Evolutionary conservation across 1,140 invertebrate species (phyloP).

Genomic region (Cyclina sinensis): DNA sequence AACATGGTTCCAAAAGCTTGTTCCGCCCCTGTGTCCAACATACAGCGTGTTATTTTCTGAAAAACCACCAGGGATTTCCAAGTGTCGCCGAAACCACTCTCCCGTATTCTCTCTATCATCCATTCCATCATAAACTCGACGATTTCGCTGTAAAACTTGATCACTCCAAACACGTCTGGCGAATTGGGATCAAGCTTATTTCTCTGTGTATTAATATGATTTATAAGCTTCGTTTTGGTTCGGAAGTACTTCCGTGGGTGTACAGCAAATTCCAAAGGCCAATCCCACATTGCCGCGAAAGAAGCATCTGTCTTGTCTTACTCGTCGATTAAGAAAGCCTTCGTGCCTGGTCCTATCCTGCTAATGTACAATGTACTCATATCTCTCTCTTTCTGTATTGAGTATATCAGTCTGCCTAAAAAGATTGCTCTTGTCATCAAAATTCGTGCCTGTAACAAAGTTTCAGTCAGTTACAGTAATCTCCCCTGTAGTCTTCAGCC

Average conservation of each 20-base stretch:
- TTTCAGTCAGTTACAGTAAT: no score
- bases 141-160: slow-evolving; percentile 60
- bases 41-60: slow-evolving; percentile 60
- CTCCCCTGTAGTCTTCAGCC: no score
- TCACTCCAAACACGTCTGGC: slow-evolving; percentile 33
- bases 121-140: slow-evolving; percentile 55
- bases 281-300: slow-evolving; percentile 54
- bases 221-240: slow-evolving; percentile 26
- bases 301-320: slow-evolving; percentile 50
- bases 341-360: slow-evolving; percentile 47
- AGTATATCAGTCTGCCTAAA: slow-evolving; percentile 40
- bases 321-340: slow-evolving; percentile 38
- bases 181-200: slow-evolving; percentile 18
- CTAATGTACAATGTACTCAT: slow-evolving; percentile 62
- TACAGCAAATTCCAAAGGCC: slow-evolving; percentile 39
- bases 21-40: slow-evolving; percentile 54
- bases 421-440: slow-evolving; percentile 24
- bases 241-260: slow-evolving; percentile 24
- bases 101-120: slow-evolving; percentile 50
- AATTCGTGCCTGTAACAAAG: slow-evolving; percentile 35
- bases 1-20: slow-evolving; percentile 52
- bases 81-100: slow-evolving; percentile 48
- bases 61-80: slow-evolving; percentile 60
- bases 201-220: slow-evolving; percentile 46
- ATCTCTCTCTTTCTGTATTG: slow-evolving; percentile 55